Percentiles rank a stretch among this genome's conserved stretches.
Evolutionary conservation across 2,888 invertebrate genomes (phyloP).

Genomic region (Cryptus armator): DNA sequence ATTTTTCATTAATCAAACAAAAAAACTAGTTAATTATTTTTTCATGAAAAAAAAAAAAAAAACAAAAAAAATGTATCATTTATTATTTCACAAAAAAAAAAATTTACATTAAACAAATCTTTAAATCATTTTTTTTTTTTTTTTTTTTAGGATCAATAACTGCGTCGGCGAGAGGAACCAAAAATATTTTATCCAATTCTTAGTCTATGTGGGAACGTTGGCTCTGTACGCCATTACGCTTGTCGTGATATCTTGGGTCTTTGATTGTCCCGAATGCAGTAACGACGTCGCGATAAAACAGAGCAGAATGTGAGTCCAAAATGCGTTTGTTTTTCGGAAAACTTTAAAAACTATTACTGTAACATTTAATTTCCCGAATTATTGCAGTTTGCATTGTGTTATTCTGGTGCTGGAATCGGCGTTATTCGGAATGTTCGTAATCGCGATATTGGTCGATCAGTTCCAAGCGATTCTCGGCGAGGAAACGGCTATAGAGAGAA

Average conservation of each 20-base stretch:
- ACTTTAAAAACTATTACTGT: slow-evolving; percentile 34
- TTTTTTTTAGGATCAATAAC: slow-evolving; percentile 91
- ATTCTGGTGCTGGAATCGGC: slow-evolving; percentile 92
- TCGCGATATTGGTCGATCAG: slow-evolving; percentile 95
- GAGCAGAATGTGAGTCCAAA: slow-evolving; percentile 89
- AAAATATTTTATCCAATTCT: slow-evolving; percentile 96
- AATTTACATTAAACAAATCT: neutral
- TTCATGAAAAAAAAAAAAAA: no score
- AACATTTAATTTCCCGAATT: neutral
- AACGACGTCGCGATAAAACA: slow-evolving; percentile 89
- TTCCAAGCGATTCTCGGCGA: slow-evolving; percentile 93
- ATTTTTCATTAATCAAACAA: neutral
- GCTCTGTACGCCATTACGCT: slow-evolving; percentile 90
- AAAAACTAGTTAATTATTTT: no score
- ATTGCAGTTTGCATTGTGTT: slow-evolving; percentile 92
- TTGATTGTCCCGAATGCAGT: slow-evolving; percentile 89
- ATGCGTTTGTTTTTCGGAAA: slow-evolving; percentile 25
- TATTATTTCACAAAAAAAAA: no score
- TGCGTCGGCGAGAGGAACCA: slow-evolving; percentile 97
- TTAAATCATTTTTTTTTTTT: neutral
- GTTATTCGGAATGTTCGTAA: slow-evolving; percentile 95
- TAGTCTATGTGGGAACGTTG: slow-evolving; percentile 91
- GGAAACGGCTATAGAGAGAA: slow-evolving; percentile 93
- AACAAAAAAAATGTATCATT: no score
- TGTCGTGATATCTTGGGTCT: slow-evolving; percentile 91